Percentiles rank a stretch among this genome's conserved stretches.
phyloP scores from a whole-genome alignment of 1,140 invertebrate genomes.

The Tenebrio molitor region DNA sequence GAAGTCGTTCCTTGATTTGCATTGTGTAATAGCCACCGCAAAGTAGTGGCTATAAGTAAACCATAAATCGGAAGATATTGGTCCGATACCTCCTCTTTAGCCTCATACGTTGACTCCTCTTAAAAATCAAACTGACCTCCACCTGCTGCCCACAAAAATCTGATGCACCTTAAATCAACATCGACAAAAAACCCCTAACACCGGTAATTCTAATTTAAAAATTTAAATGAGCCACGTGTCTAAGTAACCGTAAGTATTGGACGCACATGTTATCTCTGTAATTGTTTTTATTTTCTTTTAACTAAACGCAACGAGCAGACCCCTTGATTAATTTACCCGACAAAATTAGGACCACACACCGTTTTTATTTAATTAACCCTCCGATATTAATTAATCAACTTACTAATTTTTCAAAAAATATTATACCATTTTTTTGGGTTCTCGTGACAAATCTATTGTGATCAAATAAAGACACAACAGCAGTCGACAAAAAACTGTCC shows the following conservation, averaged over 20 bases:
- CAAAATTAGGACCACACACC: constrained; percentile 35
- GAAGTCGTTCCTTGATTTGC: constrained; percentile 14
- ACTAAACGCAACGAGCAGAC: constrained; percentile 3
- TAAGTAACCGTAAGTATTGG: constrained; percentile 32
- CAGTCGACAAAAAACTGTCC: constrained; percentile 1
- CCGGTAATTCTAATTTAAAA: constrained; percentile 40
- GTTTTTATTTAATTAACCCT: constrained; percentile 36
- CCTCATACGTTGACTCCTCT: not conserved
- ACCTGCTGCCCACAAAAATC: constrained; percentile 29
- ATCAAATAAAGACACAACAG: constrained; percentile 1
- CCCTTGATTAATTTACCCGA: constrained; percentile 35
- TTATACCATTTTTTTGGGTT: too few relatives aligned
- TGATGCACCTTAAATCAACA: constrained; percentile 34
- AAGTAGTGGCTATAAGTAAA: constrained; percentile 10
- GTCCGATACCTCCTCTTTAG: not conserved
- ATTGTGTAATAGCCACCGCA: constrained; percentile 2
- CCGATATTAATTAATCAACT: constrained; percentile 10
- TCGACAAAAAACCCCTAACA: constrained; percentile 9
- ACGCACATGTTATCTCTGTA: constrained; percentile 31
- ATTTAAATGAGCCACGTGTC: constrained; percentile 39
- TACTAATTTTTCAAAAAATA: constrained; percentile 17
- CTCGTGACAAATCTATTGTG: not conserved
- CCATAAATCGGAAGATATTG: constrained; percentile 20
- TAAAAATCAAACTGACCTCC: constrained; percentile 8
- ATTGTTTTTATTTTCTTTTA: constrained; percentile 28